Evolutionary conservation across 1,140 invertebrate species (phyloP).

Genomic region (Trichoplusia ni): DNA sequence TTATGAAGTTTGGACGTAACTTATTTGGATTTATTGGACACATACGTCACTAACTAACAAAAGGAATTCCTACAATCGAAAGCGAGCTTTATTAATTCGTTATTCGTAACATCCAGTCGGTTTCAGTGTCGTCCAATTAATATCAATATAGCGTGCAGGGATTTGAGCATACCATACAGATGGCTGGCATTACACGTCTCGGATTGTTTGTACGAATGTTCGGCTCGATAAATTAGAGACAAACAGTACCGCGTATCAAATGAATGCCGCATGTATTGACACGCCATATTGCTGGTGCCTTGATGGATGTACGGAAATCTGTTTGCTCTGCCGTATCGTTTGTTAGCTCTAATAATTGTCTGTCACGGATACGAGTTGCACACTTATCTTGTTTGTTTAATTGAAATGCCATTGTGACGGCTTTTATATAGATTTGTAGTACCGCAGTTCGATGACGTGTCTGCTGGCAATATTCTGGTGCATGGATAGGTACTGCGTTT

Average conservation of each 20-base stretch:
- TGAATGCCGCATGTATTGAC: constrained; percentile 24
- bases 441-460: too few species aligned
- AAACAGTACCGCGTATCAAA: constrained; percentile 2
- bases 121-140: constrained; percentile 56
- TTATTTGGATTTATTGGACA: constrained; percentile 50
- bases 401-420: constrained; percentile 22
- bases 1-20: background rate
- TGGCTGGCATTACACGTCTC: constrained; percentile 26
- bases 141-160: constrained; percentile 54
- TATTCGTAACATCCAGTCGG: constrained; percentile 43
- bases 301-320: constrained; percentile 30
- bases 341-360: constrained; percentile 30
- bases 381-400: constrained; percentile 30
- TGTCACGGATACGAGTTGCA: constrained; percentile 21
- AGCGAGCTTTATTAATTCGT: constrained; percentile 56
- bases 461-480: too few species aligned
- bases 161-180: constrained; percentile 42
- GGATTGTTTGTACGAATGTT: constrained; percentile 28
- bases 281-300: constrained; percentile 11
- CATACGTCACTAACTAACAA: constrained; percentile 48
- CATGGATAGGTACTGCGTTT: too few species aligned
- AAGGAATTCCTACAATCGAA: constrained; percentile 58
- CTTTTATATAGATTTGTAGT: constrained; percentile 10
- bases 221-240: constrained; percentile 30
- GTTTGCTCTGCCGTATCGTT: constrained; percentile 22